Evolutionary conservation across 92 coral and sea anemone genomes (phyloP).

Genomic region (Ricordea florida): DNA sequence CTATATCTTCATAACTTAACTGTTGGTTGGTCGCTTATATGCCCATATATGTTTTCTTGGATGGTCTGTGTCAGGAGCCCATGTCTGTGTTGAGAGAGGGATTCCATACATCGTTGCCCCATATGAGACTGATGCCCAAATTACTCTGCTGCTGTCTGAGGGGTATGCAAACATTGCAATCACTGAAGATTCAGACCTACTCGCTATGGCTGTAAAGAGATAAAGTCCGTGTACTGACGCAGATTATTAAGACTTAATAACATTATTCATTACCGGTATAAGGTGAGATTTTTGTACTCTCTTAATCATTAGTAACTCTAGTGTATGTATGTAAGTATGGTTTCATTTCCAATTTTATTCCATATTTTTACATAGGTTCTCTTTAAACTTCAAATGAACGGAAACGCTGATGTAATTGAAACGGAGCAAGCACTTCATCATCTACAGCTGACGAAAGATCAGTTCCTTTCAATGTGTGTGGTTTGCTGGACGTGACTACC

Average conservation of each 20-base stretch:
- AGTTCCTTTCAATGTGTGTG: constrained; percentile 1
- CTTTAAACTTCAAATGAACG: neutral
- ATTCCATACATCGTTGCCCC: neutral
- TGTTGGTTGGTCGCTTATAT: no score
- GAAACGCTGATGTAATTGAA: neutral
- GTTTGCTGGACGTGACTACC: neutral
- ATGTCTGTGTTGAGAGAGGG: neutral
- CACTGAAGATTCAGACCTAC: neutral
- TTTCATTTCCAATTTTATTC: neutral
- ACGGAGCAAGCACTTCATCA: neutral
- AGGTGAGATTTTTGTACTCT: neutral
- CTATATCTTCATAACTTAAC: no score
- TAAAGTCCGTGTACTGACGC: neutral
- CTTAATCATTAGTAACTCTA: neutral
- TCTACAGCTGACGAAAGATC: neutral
- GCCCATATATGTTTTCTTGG: no score
- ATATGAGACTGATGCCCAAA: neutral
- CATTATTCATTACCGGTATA: neutral
- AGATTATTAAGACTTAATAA: neutral
- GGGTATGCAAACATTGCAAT: neutral
- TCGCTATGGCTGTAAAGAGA: neutral
- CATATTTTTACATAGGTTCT: neutral
- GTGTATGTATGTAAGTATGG: no score
- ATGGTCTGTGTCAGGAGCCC: no score
- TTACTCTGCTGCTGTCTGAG: neutral